Evolutionary conservation across 1,140 invertebrate genomes (phyloP).

Genomic region (Neodiprion lecontei): DNA sequence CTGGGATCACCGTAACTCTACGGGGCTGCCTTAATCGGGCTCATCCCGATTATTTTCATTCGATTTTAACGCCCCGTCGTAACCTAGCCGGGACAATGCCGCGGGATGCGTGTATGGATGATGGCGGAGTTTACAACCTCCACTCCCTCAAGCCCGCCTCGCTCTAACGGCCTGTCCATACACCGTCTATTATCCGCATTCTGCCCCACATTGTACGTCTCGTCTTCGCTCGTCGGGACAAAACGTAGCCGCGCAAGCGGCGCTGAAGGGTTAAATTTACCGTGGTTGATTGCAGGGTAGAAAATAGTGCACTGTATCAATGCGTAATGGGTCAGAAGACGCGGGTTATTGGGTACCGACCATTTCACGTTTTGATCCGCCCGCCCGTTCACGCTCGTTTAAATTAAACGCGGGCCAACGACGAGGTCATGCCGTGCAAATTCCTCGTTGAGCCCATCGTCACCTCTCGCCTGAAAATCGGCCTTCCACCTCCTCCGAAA

Average conservation of each 20-base stretch:
- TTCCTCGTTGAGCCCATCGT: not conserved
- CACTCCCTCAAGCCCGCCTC: not conserved
- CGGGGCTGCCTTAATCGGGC: no score
- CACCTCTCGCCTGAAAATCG: not conserved
- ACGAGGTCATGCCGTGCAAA: not conserved
- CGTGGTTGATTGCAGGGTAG: constrained; percentile 9
- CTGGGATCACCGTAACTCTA: no score
- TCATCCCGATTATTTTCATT: no score
- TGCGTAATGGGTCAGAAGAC: constrained; percentile 9
- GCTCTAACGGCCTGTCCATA: not conserved
- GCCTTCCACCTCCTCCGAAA: no score
- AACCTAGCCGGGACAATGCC: not conserved
- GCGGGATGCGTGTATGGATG: not conserved
- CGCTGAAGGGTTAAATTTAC: constrained; percentile 11
- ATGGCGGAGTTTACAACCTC: not conserved
- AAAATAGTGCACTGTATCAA: constrained; percentile 14
- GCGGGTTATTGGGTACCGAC: constrained; percentile 4
- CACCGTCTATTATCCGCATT: not conserved
- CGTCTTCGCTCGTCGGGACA: not conserved
- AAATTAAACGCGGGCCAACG: not conserved
- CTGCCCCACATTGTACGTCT: not conserved
- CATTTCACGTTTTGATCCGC: constrained; percentile 6
- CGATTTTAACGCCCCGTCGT: not conserved
- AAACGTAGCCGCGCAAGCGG: not conserved
- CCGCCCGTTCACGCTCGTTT: not conserved